Base-by-base conservation (phyloP, 2,113 vertebrate species). In the Camarhynchus parvulus region DNA sequence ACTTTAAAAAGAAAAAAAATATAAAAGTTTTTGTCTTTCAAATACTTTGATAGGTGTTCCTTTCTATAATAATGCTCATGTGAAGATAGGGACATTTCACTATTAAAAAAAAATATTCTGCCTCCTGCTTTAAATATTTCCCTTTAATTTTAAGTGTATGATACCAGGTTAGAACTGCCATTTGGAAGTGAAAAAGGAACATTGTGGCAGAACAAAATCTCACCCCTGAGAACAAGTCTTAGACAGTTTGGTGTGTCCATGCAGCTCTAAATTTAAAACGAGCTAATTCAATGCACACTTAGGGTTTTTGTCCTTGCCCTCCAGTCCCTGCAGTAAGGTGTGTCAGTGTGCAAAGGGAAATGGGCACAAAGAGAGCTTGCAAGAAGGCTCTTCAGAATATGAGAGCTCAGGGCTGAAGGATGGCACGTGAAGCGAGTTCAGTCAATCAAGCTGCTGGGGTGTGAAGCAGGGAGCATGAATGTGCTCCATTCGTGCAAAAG, bases 211-310 rank as follows among this genome's bases (percentile, higher is more conserved):
- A 84, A 68, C 13, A 67, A 95, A 92, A 87, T 44, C 13, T 61
- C 82, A 46, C 69, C 27, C 50, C 35, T 42, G 76, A 94, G 87
- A 92, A 58, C 24, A 84, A 70, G 15, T 50, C 41, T 79, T 79
- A 19, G 10, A 64, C 3, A 82, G n/a, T 58, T 66, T 52, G 33
- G 47, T 84, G 80, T 52, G 67, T 72, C 87, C 31, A 3, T 85
- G 79, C 44, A 44, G 64, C 62, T 92, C 52, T 92, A 87, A 89
- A 93, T 95, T 83, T 90, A 77, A 96, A 94, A 70, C 69, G 8
- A 95, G 90, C 83, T 94, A 58, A 94, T 95, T 77, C 64, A 89
- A 92, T 95, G 89, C 84, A 49, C 35, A 27, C 70, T 87, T 80
- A 44, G 83, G 94, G 83, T 63, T 87, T 92, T 52, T 85, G 76